A percentile compares a stretch with the other conserved stretches of the same genome.
Evolutionary conservation across 2,888 invertebrate genomes (phyloP).

Genomic region (Megastigmus dorsalis): DNA sequence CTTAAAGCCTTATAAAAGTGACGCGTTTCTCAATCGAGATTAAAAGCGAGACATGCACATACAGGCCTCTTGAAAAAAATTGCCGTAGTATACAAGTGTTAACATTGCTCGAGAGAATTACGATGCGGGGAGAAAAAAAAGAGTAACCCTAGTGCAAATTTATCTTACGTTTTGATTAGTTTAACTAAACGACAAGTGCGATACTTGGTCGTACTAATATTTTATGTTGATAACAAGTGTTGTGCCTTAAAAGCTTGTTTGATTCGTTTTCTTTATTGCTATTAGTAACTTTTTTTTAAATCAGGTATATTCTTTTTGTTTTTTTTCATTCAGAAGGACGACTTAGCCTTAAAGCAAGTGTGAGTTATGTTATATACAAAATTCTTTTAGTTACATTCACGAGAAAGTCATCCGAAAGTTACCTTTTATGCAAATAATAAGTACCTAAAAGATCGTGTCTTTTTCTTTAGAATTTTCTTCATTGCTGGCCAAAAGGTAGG

Average conservation of each 20-base stretch:
- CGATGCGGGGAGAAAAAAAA: not conserved
- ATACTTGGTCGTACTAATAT: constrained; percentile 26
- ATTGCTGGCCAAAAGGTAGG: not conserved
- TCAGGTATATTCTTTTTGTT: not conserved
- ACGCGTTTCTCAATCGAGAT: too few relatives aligned
- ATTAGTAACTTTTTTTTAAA: not conserved
- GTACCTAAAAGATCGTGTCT: constrained; percentile 7
- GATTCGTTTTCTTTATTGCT: not conserved
- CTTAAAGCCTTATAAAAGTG: too few relatives aligned
- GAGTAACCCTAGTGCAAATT: too few relatives aligned
- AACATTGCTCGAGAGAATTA: not conserved
- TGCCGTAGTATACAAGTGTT: constrained; percentile 18
- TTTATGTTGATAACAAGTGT: constrained; percentile 29
- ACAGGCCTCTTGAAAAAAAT: too few relatives aligned
- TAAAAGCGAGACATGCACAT: not conserved
- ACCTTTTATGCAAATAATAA: constrained; percentile 4
- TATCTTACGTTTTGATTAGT: constrained; percentile 18
- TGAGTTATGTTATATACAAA: too few relatives aligned
- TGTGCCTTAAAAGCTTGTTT: constrained; percentile 34
- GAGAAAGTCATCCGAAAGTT: constrained; percentile 16
- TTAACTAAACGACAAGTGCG: not conserved
- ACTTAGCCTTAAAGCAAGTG: too few relatives aligned
- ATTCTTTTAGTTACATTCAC: constrained; percentile 30
- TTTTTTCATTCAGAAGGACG: not conserved
- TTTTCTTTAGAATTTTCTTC: constrained; percentile 16